These are phyloP conservation scores for Drosophila ercepeae DNA, from an alignment of 1,140 invertebrate genomes.

Conservation along the genomic window DNA sequence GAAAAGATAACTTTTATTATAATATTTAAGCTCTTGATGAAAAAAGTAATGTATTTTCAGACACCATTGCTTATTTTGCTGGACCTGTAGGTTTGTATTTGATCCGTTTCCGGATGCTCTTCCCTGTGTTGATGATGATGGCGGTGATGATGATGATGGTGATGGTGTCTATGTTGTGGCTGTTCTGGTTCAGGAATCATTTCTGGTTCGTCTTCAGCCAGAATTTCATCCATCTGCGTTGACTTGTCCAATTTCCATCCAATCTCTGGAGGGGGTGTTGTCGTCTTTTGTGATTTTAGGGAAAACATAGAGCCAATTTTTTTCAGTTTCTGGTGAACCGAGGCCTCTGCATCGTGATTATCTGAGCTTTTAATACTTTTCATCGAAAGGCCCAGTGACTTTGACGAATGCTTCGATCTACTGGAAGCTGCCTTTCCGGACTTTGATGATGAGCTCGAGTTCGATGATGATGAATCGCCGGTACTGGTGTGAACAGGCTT, in stretches of 20 bases:
- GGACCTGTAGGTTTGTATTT: conserved; percentile 17
- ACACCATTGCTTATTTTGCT: conserved; percentile 61
- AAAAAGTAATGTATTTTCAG: background rate
- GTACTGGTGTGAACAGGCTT: conserved; percentile 73
- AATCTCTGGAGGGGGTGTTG: conserved; percentile 41
- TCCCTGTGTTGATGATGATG: conserved; percentile 56
- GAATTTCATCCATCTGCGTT: conserved; percentile 53
- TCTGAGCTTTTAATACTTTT: conserved; percentile 63
- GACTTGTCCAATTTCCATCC: conserved; percentile 62
- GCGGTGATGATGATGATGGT: conserved; percentile 51
- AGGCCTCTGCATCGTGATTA: conserved; percentile 53
- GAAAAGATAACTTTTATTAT: too few relatives aligned
- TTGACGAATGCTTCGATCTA: conserved; percentile 66
- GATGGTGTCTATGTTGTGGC: conserved; percentile 10
- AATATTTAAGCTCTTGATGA: too few relatives aligned
- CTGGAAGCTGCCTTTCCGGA: conserved; percentile 50
- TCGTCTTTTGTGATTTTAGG: conserved; percentile 57
- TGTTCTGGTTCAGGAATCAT: background rate
- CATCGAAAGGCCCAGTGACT: conserved; percentile 62
- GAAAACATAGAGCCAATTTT: conserved; percentile 81
- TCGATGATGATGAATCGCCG: conserved; percentile 52
- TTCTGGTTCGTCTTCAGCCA: background rate
- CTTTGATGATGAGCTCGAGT: conserved; percentile 47
- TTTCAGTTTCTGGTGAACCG: conserved; percentile 64
- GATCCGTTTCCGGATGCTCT: conserved; percentile 15